Evolutionary conservation across 2,113 vertebrate species (phyloP).

Genomic region (Cyrtonyx montezumae): DNA sequence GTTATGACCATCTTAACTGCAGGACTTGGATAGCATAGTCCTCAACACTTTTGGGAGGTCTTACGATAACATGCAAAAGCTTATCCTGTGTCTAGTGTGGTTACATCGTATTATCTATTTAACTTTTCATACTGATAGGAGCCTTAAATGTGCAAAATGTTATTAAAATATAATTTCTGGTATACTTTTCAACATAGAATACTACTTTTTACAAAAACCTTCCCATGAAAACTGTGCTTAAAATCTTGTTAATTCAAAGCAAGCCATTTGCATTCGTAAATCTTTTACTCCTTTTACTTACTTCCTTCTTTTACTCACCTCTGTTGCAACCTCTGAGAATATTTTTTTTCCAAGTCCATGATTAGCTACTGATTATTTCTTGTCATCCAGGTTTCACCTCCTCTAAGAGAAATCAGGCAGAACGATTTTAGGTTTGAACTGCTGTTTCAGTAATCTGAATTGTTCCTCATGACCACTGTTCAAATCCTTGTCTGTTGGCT

Average conservation of each 20-base stretch:
- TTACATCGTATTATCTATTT: not conserved
- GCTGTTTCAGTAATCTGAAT: not conserved
- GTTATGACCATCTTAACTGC: not conserved
- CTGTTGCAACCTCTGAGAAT: not conserved
- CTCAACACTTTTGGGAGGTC: not conserved
- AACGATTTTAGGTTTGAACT: not conserved
- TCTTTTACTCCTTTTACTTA: too few species aligned
- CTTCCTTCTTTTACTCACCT: too few species aligned
- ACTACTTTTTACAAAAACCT: not conserved
- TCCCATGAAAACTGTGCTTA: not conserved
- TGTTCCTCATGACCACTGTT: not conserved
- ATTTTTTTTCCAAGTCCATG: rapidly evolving
- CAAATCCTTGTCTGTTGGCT: not conserved
- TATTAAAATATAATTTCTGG: not conserved
- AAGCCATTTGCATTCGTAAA: not conserved
- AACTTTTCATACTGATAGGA: not conserved
- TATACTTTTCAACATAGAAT: not conserved
- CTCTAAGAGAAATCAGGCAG: not conserved
- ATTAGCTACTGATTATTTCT: not conserved
- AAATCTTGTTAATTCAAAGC: not conserved
- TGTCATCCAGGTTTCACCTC: not conserved
- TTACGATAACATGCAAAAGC: not conserved
- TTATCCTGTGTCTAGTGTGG: not conserved
- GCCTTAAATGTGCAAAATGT: not conserved
- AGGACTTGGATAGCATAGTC: not conserved